These are phyloP conservation scores for Mesodorylaimus sp. DNA, from an alignment of 2,888 invertebrate species.

Conservation along the genomic window DNA sequence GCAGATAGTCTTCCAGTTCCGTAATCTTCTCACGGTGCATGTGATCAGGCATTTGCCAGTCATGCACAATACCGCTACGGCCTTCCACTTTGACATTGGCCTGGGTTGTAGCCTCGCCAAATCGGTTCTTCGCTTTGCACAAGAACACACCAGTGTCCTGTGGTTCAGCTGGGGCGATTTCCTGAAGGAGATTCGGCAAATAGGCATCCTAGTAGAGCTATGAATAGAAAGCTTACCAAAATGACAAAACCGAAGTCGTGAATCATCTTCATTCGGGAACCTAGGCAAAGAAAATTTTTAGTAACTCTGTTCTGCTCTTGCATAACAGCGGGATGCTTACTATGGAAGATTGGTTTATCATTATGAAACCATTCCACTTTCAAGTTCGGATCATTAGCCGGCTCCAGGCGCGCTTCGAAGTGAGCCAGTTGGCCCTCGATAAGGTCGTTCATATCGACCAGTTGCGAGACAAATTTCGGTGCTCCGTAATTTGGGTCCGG, in stretches of 20 bases:
- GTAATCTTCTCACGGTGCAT: constrained; percentile 71
- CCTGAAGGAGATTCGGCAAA: too few species aligned
- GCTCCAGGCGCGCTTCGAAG: constrained; percentile 79
- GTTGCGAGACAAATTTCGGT: constrained; percentile 72
- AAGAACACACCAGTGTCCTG: constrained; percentile 70
- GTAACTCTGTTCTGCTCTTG: not conserved
- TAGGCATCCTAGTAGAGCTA: too few species aligned
- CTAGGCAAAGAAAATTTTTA: not conserved
- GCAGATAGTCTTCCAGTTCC: constrained; percentile 68
- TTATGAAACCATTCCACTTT: constrained; percentile 46
- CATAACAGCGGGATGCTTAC: constrained; percentile 11
- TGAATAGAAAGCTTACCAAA: too few species aligned
- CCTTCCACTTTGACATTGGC: constrained; percentile 35
- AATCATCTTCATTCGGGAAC: constrained; percentile 52
- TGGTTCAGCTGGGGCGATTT: constrained; percentile 63
- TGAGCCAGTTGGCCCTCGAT: constrained; percentile 89
- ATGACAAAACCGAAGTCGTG: constrained; percentile 87
- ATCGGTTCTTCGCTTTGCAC: constrained; percentile 75
- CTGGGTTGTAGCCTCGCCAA: constrained; percentile 80
- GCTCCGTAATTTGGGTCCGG: constrained; percentile 51
- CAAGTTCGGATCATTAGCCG: constrained; percentile 74
- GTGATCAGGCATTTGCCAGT: constrained; percentile 25
- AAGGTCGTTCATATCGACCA: constrained; percentile 58
- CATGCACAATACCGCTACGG: constrained; percentile 21
- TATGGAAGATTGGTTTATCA: constrained; percentile 58